Conservation (phyloP, 2,888 invertebrate species). For the Kuschelorhynchus macadamiae region DNA sequence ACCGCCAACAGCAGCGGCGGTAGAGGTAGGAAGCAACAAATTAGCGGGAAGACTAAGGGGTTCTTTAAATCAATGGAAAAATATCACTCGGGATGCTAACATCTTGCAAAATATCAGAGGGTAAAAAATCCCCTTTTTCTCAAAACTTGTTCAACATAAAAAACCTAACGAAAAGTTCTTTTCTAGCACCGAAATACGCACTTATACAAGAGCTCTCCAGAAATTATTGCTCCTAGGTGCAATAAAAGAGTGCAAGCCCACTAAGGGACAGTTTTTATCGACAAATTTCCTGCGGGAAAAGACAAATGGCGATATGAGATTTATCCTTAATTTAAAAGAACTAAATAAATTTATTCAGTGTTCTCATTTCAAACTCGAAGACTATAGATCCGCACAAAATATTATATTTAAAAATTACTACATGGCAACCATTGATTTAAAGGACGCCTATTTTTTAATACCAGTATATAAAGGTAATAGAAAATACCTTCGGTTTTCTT, state of each 20-base stretch:
- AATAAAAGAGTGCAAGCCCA: conserved; percentile 19
- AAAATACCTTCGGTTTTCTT: too few relatives aligned
- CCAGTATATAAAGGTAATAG: too few relatives aligned
- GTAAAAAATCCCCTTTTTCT: conserved; percentile 18
- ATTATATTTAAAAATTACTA: too few relatives aligned
- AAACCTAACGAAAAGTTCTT: conserved; percentile 3
- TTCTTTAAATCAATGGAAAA: conserved; percentile 19
- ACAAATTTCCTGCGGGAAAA: conserved; percentile 17
- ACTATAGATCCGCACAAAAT: too few relatives aligned
- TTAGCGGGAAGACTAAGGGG: conserved; percentile 17
- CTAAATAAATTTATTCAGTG: conserved; percentile 6
- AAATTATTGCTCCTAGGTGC: conserved; percentile 17
- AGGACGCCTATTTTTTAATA: too few relatives aligned
- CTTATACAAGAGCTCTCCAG: background rate
- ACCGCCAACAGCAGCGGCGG: conserved; percentile 12
- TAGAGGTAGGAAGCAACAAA: conserved; percentile 12
- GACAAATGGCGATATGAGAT: conserved; percentile 23
- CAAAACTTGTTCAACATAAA: conserved; percentile 16
- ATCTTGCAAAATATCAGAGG: conserved; percentile 16
- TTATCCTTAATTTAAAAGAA: conserved; percentile 19
- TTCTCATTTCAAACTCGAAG: conserved; percentile 14
- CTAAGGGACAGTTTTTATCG: conserved; percentile 13
- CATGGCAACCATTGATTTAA: too few relatives aligned
- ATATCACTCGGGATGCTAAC: conserved; percentile 13
- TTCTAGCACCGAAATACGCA: conserved; percentile 3